Evolutionary conservation across 2,113 vertebrate species (phyloP), one percentile per base, ranked within the genome.

Genomic region (Promerops cafer): DNA sequence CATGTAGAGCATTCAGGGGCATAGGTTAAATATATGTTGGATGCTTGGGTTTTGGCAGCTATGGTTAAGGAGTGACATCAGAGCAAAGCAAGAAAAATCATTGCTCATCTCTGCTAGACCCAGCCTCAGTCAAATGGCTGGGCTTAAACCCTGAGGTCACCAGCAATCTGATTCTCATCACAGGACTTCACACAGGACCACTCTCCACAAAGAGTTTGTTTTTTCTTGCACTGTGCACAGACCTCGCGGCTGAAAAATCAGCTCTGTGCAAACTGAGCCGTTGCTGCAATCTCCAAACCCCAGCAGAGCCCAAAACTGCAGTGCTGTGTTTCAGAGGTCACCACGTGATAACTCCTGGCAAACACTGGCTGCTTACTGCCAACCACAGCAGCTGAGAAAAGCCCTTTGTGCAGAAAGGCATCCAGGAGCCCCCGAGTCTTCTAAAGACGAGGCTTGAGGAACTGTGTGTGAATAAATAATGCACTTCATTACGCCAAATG

Each of bases 401-500:
- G 52, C 71, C 87, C 79, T 88, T 69, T 93, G 63, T 83, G 85
- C 54, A 86, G 35, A 72, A 66, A 78, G 44, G 18, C 52, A 93
- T 68, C 68, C 87, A 33, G 75, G 44, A 92, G 72, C 47, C 85
- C 64, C 65, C 4, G 24, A 83, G 82, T 28, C 72, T 81, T 86
- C 77, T 13, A 35, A 57, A 90, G 72, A 44, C 3, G 8, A 87
- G 76, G 24, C 47, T 92, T 53, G 56, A 94, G 76, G 79, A 96
- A 20, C 56, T 21, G n/a, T 1, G 33, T 71, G 79, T 89, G 90
- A 97, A 96, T 95, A 97, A 96, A 86, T 93, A 95, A 96, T 79
- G 76, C 49, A 71, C 57, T 71, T 93, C 82, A 89, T 93, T 86
- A 78, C 5, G 50, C 84, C 76, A 78, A 60, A 94, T 97, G 79